A percentile compares a stretch with the other conserved stretches of the same genome.
Evolutionary conservation across 2,113 vertebrate species (phyloP).

Genomic region (Condylura cristata): DNA sequence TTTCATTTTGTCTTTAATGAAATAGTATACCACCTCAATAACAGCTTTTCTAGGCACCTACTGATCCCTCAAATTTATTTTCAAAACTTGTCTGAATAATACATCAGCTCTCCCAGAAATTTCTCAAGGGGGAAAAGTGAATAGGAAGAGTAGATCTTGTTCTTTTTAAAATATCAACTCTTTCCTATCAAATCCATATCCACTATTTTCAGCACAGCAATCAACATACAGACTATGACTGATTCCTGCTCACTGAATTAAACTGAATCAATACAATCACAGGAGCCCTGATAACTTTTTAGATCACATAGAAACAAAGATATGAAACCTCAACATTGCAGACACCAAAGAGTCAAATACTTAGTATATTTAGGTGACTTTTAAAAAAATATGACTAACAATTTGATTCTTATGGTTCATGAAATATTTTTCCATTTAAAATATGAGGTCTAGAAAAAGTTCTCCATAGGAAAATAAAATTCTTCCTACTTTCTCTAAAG

Average conservation of each 20-base stretch:
- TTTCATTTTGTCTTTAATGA: conserved; percentile 40
- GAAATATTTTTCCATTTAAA: not conserved
- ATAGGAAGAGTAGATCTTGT: not conserved
- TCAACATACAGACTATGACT: not conserved
- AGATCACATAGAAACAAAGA: not conserved
- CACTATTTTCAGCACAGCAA: not conserved
- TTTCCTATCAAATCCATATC: not conserved
- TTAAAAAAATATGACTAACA: not conserved
- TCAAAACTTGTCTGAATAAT: not conserved
- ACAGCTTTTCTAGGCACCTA: not conserved
- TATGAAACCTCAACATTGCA: not conserved
- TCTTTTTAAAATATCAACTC: not conserved
- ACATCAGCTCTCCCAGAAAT: not conserved
- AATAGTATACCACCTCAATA: not conserved
- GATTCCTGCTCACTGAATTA: not conserved
- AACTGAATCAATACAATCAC: not conserved
- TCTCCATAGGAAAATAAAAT: conserved; percentile 8
- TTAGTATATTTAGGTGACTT: not conserved
- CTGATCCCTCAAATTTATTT: not conserved
- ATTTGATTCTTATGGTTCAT: not conserved
- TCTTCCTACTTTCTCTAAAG: not conserved
- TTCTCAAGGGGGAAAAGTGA: not conserved
- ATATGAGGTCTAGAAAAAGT: not conserved
- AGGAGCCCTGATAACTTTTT: not conserved
- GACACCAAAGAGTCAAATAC: not conserved